Evolutionary conservation across 37 sponge, comb jelly and placozoan species (phyloP), one percentile per base, ranked within the genome.

Genomic region (Lycopodina hypogea): DNA sequence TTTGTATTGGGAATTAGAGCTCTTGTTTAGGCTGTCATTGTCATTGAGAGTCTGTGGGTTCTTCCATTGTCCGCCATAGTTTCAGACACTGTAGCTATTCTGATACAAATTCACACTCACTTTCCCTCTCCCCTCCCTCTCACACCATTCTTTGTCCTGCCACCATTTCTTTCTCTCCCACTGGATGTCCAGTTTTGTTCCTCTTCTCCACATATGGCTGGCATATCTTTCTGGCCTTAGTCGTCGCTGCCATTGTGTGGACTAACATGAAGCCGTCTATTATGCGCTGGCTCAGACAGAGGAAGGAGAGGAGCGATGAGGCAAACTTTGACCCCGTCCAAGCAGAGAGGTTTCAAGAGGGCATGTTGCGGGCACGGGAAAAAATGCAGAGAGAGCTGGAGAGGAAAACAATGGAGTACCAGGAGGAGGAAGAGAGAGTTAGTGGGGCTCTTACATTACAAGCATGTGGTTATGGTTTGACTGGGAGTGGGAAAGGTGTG

Each of bases 311-410:
- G 42, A 29, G 30, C 12, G 88, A 87, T 1, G 88, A 87, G 57
- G 50, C 21, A 4, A 87, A 87, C 58, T 87, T 82, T 72, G 88
- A 87, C 69, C 83, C 83, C 6, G 83, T 82, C 21, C 81, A 77
- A 76, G 88, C 82, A 36, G 88, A 87, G 58, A 35, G 24, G 52
- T 77, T 63, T 38, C 82, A 87, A 40, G 88, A 87, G 22, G 77
- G 71, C 17, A 71, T 87, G 71, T 33, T 87, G 42, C 40, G 48
- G 41, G 72, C 83, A 29, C 61, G 88, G 34, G 88, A 81, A 78
- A 81, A 24, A 28, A 87, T 87, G 88, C 88, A 87, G 63, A 61
- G 67, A 30, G 56, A 40, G 0, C 77, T 67, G 40, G 83, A 87
- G 0, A 73, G 77, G 62, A 71, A 72, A 62, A 78, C 82, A 14